Conservation (phyloP, 2,113 vertebrate species). For the Laticauda laticaudata region DNA sequence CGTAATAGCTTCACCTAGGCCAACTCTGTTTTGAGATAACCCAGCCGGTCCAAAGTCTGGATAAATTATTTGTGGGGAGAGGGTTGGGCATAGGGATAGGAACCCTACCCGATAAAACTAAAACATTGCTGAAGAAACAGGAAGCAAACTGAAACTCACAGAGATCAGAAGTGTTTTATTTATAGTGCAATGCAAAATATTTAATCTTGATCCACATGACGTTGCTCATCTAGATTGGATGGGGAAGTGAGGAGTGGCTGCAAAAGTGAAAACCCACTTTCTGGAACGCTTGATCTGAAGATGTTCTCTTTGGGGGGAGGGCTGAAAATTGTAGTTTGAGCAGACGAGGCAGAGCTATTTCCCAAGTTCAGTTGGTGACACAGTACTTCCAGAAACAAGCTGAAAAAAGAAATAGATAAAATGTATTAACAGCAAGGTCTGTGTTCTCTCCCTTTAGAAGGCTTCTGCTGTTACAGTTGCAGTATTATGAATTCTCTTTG, state of each 20-base stretch:
- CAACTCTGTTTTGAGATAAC: no score
- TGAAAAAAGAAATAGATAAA: conserved; percentile 45
- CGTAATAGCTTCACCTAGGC: no score
- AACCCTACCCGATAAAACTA: no score
- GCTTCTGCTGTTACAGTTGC: neutral
- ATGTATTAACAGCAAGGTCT: accelerated
- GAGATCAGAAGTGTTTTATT: neutral
- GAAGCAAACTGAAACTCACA: no score
- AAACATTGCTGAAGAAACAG: no score
- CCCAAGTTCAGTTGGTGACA: conserved; percentile 70
- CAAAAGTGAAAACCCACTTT: neutral
- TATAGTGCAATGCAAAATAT: neutral
- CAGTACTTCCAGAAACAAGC: conserved; percentile 87
- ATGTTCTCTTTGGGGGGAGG: neutral
- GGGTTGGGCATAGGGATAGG: no score
- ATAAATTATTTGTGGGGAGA: no score
- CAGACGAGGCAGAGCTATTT: neutral
- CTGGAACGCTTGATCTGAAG: accelerated
- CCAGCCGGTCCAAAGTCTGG: no score
- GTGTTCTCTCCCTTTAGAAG: accelerated
- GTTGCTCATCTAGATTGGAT: neutral
- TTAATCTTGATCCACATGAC: no score
- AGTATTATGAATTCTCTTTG: neutral
- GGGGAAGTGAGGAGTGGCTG: no score
- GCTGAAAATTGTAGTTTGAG: no score